Evolutionary conservation across 30 jellyfish, hydroid and myxozoan genomes (phyloP).

Genomic region (Pelagia noctiluca): DNA sequence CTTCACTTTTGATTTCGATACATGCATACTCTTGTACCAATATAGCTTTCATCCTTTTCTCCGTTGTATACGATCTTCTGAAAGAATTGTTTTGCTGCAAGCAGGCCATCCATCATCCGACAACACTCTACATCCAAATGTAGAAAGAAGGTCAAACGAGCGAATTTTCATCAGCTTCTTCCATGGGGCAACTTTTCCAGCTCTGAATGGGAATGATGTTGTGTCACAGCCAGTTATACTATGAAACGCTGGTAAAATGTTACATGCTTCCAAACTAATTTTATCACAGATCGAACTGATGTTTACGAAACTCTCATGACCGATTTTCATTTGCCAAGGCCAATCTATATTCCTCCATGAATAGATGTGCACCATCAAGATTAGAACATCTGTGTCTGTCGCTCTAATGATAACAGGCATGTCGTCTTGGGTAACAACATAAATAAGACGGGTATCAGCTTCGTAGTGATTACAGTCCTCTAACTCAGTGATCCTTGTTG

Average conservation of each 20-base stretch:
- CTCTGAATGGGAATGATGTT: constrained; percentile 37
- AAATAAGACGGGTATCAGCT: constrained; percentile 34
- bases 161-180: constrained; percentile 39
- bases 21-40: constrained; percentile 50
- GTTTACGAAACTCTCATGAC: constrained; percentile 36
- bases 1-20: constrained; percentile 61
- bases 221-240: constrained; percentile 4
- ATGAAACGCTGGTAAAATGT: constrained; percentile 29
- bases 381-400: constrained; percentile 38
- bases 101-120: neutral
- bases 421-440: neutral
- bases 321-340: constrained; percentile 46
- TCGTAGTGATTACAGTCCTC: constrained; percentile 13
- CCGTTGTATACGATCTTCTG: constrained; percentile 37
- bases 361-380: constrained; percentile 20
- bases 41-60: constrained; percentile 31
- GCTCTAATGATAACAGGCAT: constrained; percentile 31
- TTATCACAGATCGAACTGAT: constrained; percentile 36
- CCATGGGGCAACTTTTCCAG: constrained; percentile 28
- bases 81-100: constrained; percentile 1
- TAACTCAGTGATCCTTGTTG: neutral
- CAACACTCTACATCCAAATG: constrained; percentile 48
- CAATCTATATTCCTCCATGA: neutral
- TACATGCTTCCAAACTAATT: constrained; percentile 45
- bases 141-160: constrained; percentile 32